These are phyloP conservation scores for Myotis brandtii DNA, from an alignment of 2,113 vertebrate genomes.

Conservation along the genomic window DNA sequence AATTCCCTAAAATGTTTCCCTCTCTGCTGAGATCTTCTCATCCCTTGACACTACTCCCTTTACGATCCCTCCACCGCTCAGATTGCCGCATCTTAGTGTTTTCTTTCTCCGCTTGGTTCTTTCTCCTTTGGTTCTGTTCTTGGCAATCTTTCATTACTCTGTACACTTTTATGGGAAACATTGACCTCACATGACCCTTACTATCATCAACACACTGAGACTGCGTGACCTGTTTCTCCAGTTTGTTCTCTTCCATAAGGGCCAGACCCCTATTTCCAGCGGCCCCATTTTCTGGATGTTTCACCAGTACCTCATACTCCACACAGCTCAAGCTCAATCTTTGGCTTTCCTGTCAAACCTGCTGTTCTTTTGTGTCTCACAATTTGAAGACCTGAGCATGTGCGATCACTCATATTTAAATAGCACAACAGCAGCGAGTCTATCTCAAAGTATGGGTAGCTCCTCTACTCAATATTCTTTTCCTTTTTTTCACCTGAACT, in stretches of 20 bases:
- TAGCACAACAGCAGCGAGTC: neutral
- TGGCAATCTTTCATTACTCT: neutral
- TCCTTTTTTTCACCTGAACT: neutral
- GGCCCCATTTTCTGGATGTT: neutral
- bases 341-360: neutral
- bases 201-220: neutral
- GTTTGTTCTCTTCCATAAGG: neutral
- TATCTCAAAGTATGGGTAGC: neutral
- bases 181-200: neutral
- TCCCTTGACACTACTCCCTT: neutral
- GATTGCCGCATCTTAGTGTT: neutral
- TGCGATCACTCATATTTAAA: neutral
- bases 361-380: neutral
- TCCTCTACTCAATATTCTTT: neutral
- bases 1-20: neutral
- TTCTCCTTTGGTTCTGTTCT: neutral
- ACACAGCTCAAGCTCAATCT: neutral
- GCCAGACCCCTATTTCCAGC: neutral
- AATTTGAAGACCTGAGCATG: neutral
- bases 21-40: neutral
- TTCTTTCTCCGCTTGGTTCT: neutral
- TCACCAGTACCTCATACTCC: neutral
- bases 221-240: neutral
- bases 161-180: neutral
- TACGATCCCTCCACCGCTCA: neutral